Evolutionary conservation across 2,888 invertebrate species (phyloP).

Genomic region (Chloroclystis v-ata): DNA sequence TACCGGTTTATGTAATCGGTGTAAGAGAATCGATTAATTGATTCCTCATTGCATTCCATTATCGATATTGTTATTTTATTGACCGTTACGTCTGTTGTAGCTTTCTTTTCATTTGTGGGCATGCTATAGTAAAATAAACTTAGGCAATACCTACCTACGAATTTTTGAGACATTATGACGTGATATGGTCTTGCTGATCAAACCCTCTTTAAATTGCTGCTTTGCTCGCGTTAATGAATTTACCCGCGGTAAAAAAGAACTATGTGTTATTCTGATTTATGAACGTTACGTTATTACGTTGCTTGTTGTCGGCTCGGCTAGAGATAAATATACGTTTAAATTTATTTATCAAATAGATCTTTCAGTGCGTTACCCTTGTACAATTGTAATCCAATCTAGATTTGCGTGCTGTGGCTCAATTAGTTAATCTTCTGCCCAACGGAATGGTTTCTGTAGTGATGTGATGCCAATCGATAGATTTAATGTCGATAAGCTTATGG

Average conservation of each 20-base stretch:
- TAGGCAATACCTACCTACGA: background rate
- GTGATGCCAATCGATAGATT: constrained; percentile 16
- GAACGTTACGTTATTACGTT: too few relatives aligned
- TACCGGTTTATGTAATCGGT: constrained; percentile 29
- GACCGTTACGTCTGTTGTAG: constrained; percentile 25
- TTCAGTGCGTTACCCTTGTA: too few relatives aligned
- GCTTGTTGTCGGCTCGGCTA: too few relatives aligned
- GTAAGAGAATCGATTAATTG: constrained; percentile 19
- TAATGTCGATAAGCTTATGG: too few relatives aligned
- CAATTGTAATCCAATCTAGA: constrained; percentile 42
- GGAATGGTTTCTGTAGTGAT: constrained; percentile 36
- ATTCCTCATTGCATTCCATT: constrained; percentile 30
- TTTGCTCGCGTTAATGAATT: too few relatives aligned
- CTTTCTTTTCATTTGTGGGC: constrained; percentile 21
- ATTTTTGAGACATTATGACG: too few relatives aligned
- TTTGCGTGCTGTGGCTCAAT: constrained; percentile 53
- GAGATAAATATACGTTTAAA: background rate
- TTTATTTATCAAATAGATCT: too few relatives aligned
- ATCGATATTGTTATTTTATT: constrained; percentile 24
- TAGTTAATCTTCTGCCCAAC: constrained; percentile 41
- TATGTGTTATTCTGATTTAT: too few relatives aligned
- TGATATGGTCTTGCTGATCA: too few relatives aligned
- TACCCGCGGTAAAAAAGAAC: too few relatives aligned
- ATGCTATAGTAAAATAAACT: constrained; percentile 5
- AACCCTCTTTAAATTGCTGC: too few relatives aligned